Percentiles rank a stretch among this genome's conserved stretches.
Conservation (phyloP, 2,888 invertebrate species). For the Athetis lepigone region DNA sequence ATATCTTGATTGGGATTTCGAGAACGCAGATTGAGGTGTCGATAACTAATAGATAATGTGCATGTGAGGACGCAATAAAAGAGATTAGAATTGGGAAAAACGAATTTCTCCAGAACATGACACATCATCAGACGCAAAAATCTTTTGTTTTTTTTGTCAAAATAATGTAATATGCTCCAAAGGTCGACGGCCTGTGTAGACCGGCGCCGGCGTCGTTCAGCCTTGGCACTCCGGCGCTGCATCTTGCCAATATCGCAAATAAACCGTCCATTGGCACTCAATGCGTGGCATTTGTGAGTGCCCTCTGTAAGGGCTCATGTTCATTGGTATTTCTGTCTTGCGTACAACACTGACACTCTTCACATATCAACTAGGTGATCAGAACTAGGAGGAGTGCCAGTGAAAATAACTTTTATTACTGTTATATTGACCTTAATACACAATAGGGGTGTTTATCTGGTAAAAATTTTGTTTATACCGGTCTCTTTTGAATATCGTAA, state of each 20-base stretch:
- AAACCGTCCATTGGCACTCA: constrained; percentile 87
- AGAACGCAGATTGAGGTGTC: constrained; percentile 47
- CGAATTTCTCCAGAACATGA: background rate
- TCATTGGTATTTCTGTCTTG: constrained; percentile 74
- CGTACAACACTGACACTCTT: constrained; percentile 68
- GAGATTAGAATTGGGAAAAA: background rate
- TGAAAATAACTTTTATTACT: constrained; percentile 56
- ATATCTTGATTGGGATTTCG: constrained; percentile 51
- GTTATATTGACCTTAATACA: constrained; percentile 53
- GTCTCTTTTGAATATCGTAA: constrained; percentile 12
- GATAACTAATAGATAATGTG: constrained; percentile 40
- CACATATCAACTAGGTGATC: constrained; percentile 67
- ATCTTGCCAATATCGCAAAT: constrained; percentile 89
- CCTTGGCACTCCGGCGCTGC: constrained; percentile 80
- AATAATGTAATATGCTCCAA: constrained; percentile 62
- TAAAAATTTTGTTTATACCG: constrained; percentile 37
- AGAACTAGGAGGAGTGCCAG: constrained; percentile 55
- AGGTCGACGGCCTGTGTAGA: constrained; percentile 80
- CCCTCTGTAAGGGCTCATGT: constrained; percentile 79
- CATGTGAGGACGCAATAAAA: background rate
- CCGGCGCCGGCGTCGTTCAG: constrained; percentile 81
- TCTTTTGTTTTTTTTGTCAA: constrained; percentile 20
- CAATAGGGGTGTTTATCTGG: constrained; percentile 52
- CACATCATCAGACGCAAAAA: background rate
- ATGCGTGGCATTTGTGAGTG: constrained; percentile 82